A percentile compares a stretch with the other conserved stretches of the same genome.
Conservation (phyloP, 2,113 vertebrate species). For the Cephalopterus ornatus region DNA sequence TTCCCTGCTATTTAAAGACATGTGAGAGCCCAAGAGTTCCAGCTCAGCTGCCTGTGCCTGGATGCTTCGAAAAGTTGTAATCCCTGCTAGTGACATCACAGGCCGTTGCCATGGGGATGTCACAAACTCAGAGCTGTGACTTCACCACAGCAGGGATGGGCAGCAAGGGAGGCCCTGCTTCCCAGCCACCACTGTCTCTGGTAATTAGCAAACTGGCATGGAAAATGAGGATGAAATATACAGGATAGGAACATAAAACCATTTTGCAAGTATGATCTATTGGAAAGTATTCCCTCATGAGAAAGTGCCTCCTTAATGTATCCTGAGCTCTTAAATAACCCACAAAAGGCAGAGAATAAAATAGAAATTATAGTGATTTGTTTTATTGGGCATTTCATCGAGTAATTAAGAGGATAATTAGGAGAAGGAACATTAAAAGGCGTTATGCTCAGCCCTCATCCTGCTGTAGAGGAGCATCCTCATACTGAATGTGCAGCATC, state of each 20-base stretch:
- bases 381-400: constrained; percentile 67
- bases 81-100: constrained; percentile 42
- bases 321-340: constrained; percentile 24
- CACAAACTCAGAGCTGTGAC: constrained; percentile 49
- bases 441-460: background rate
- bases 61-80: constrained; percentile 11
- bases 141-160: background rate
- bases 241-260: background rate
- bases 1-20: background rate
- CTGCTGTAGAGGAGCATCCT: background rate
- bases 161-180: background rate
- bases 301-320: constrained; percentile 10
- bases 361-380: constrained; percentile 43
- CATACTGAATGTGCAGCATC: background rate
- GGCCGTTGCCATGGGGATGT: constrained; percentile 60
- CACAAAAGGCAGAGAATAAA: background rate
- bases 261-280: background rate
- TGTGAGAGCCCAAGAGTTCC: background rate
- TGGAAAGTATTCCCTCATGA: constrained; percentile 2
- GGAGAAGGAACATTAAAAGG: constrained; percentile 19
- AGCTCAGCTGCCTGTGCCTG: background rate
- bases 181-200: background rate
- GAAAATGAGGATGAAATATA: background rate
- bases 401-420: constrained; percentile 65
- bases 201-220: constrained; percentile 20